Evolutionary conservation across 2,113 vertebrate species (phyloP), one percentile per base, ranked within the genome.

Genomic region (Oenanthe oenanthe): DNA sequence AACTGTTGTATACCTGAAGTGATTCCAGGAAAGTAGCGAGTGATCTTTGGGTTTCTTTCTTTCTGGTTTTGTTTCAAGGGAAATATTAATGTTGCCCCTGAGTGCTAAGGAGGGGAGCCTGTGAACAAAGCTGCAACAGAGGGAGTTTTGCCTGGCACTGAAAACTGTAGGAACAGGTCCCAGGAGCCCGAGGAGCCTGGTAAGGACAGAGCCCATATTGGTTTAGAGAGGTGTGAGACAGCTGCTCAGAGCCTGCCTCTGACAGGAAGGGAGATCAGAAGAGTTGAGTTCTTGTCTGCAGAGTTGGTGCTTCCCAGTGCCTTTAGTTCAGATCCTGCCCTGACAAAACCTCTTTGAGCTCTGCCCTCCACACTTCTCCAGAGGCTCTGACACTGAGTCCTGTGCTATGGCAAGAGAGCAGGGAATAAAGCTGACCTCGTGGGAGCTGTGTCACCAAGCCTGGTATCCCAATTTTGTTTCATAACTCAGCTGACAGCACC

Each of bases 111-210:
- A n/a, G 15, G 13, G 31, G 21, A 17, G 10, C 3, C 31, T 45
- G 4, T n/a, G 42, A 45, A 65, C 31, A 45, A 8, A 15, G 42
- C 15, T 65, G 31, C 21, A 45, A 21, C 42, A 45, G 31, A 47
- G 22, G 42, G 1, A n/a, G 43, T 32, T 67, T 47, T 2, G 1
- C 1, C 16, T 26, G 22, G 63, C 6, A 13, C 53, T 1, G 6
- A 5, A 32, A 47, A 22, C 43, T 47, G 22, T 1, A 1, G 31
- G 31, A 47, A n/a, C 15, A 47, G 63, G 25, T 66, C 21, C 31
- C 31, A 4, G 15, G 13, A 67, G 15, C 24, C 24, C 3, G 10
- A 38, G 34, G 58, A 38, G 24, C 58, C 9, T 38, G 24, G 25
- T 61, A 38, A 61, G 58, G 58, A 61, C 1, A 18, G 58, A 61